Percentiles rank a stretch among this genome's conserved stretches.
phyloP scores from a whole-genome alignment of 2,888 invertebrate genomes.

The Eilema griseolum region DNA sequence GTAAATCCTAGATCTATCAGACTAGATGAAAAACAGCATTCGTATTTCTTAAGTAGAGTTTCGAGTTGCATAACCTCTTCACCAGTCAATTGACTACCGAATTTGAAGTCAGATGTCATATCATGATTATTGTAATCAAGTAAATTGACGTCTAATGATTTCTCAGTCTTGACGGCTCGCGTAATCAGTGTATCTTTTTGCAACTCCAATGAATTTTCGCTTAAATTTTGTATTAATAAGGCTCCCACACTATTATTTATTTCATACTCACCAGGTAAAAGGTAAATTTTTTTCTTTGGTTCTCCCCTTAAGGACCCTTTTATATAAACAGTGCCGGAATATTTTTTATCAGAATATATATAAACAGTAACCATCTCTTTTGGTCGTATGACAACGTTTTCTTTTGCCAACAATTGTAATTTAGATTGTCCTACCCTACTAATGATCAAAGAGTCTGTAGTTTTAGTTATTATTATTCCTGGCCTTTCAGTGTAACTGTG shows the following conservation, averaged over 20 bases:
- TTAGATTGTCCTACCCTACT: neutral
- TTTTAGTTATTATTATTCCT: constrained; percentile 27
- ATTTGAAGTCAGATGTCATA: neutral
- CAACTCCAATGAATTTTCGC: neutral
- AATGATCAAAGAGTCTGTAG: constrained; percentile 20
- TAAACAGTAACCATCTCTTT: neutral
- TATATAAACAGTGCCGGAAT: neutral
- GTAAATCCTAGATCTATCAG: constrained; percentile 21
- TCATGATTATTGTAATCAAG: neutral
- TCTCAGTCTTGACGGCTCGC: neutral
- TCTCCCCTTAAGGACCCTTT: neutral
- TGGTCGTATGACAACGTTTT: neutral
- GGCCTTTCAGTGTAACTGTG: constrained; percentile 36
- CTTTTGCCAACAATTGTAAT: neutral
- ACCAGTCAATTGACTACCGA: neutral
- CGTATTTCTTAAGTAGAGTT: constrained; percentile 11
- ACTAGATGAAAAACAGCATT: constrained; percentile 25
- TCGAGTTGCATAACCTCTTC: neutral
- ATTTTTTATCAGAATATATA: neutral
- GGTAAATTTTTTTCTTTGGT: no score
- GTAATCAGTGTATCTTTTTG: neutral
- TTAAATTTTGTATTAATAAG: neutral
- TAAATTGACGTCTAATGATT: neutral
- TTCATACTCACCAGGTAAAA: no score
- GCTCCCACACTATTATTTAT: neutral